phyloP scores from a whole-genome alignment of 2,113 vertebrate genomes.

The Anthoscopus minutus region DNA sequence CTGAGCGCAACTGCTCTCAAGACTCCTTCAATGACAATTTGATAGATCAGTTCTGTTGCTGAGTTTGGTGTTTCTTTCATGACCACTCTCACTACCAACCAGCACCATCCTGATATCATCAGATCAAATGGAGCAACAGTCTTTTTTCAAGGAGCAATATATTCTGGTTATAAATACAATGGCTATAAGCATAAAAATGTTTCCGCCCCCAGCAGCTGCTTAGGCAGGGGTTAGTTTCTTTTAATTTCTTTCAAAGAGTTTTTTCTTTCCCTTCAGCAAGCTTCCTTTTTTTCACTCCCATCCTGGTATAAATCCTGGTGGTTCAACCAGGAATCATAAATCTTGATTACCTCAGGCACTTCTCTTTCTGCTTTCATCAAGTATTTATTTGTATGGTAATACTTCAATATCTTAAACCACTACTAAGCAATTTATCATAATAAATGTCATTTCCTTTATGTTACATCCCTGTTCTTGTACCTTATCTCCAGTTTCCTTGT shows the following conservation, averaged over 20 bases:
- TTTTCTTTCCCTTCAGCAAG: not conserved
- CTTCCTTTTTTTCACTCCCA: not conserved
- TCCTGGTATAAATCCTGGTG: not conserved
- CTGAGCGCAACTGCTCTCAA: not conserved
- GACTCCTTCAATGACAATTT: not conserved
- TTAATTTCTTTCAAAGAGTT: not conserved
- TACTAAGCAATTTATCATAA: not conserved
- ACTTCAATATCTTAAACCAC: not conserved
- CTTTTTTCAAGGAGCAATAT: not conserved
- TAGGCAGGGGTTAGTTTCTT: not conserved
- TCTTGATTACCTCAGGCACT: not conserved
- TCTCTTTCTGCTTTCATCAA: constrained; percentile 15
- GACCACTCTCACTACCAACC: not conserved
- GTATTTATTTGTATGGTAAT: constrained; percentile 45
- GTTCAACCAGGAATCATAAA: constrained; percentile 21
- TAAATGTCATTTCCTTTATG: not conserved
- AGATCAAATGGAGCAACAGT: not conserved
- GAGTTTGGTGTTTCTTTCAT: not conserved
- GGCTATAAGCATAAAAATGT: not conserved
- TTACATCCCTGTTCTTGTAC: not conserved
- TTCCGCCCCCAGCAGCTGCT: not conserved
- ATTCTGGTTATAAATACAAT: not conserved
- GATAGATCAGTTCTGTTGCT: not conserved
- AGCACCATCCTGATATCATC: not conserved
- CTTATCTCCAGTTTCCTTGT: not conserved